Percentiles rank a stretch among this genome's conserved stretches.
phyloP scores from a whole-genome alignment of 2,113 vertebrate species.

The Festucalex cinctus region DNA sequence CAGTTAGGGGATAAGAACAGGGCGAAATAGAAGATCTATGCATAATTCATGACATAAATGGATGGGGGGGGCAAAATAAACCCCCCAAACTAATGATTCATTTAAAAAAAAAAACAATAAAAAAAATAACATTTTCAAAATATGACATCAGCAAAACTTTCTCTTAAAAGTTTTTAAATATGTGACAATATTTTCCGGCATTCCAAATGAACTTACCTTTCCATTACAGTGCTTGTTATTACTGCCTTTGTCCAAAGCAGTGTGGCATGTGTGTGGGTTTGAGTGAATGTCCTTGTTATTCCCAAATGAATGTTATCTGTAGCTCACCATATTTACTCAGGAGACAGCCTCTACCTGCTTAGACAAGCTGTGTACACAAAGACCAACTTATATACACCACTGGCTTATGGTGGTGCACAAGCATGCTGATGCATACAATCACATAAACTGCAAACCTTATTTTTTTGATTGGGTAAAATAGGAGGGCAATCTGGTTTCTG shows the following conservation, averaged over 20 bases:
- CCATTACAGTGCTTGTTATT: constrained; percentile 13
- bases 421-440: constrained; percentile 13
- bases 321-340: constrained; percentile 62
- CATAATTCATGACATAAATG: no score
- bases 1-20: no score
- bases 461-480: not conserved
- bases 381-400: constrained; percentile 31
- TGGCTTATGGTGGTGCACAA: constrained; percentile 28
- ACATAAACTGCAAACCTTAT: not conserved
- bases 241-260: not conserved
- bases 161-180: no score
- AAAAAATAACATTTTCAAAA: no score
- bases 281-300: constrained; percentile 35
- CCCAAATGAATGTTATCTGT: constrained; percentile 64
- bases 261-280: not conserved
- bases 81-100: no score
- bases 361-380: constrained; percentile 62
- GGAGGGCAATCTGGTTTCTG: not conserved
- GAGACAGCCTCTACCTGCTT: constrained; percentile 50
- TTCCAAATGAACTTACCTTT: constrained; percentile 26
- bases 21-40: no score
- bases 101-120: no score
- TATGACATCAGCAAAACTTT: not conserved
- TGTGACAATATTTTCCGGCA: no score
- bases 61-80: no score